These are phyloP conservation scores for Sander lucioperca DNA, from an alignment of 2,113 vertebrate genomes.

Conservation along the genomic window DNA sequence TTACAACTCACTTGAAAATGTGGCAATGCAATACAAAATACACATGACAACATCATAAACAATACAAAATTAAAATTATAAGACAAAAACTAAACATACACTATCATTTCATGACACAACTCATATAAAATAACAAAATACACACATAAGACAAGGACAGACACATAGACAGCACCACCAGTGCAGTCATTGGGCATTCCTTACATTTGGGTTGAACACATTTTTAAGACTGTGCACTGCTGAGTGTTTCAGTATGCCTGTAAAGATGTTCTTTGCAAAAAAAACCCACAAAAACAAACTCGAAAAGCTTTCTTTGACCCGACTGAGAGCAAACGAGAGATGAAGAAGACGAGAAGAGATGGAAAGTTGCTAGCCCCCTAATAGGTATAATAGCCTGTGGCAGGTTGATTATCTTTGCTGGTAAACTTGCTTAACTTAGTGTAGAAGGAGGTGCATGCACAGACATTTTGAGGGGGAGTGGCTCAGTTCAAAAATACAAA, in stretches of 20 bases:
- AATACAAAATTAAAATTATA: too few relatives aligned
- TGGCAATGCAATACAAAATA: too few relatives aligned
- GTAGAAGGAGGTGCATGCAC: not conserved
- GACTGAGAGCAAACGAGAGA: not conserved
- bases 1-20: too few relatives aligned
- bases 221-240: not conserved
- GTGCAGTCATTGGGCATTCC: too few relatives aligned
- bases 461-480: not conserved
- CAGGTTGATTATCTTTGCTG: not conserved
- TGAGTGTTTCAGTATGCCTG: not conserved
- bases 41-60: too few relatives aligned
- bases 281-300: not conserved
- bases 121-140: too few relatives aligned
- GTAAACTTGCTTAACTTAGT: not conserved
- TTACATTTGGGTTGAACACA: too few relatives aligned
- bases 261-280: not conserved
- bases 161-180: too few relatives aligned
- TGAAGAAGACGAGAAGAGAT: too few relatives aligned
- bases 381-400: not conserved
- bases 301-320: constrained; percentile 6
- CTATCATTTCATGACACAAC: too few relatives aligned
- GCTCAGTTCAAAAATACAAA: not conserved
- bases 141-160: too few relatives aligned
- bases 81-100: too few relatives aligned
- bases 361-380: not conserved